These are phyloP conservation scores for Spatulosminthurus flaviceps DNA, from an alignment of 2,888 invertebrate species.

Conservation along the genomic window DNA sequence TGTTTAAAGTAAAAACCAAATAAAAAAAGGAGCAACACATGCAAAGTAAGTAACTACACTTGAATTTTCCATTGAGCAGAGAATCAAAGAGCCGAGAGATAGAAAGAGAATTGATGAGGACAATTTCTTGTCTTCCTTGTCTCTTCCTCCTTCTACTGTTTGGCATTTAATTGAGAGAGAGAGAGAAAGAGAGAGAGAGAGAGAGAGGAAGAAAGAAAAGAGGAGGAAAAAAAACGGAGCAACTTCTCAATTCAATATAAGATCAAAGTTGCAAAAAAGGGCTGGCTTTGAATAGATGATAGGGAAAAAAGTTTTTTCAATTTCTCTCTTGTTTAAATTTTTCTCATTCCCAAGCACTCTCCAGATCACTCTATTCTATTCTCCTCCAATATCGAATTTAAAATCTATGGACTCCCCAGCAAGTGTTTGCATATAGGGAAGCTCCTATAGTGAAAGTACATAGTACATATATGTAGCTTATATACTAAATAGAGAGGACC, in stretches of 20 bases:
- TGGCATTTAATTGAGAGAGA: constrained; percentile 44
- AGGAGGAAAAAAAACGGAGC: background rate
- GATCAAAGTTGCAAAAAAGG: constrained; percentile 36
- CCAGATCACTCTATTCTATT: constrained; percentile 25
- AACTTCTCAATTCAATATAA: constrained; percentile 23
- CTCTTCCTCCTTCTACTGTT: background rate
- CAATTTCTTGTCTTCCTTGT: constrained; percentile 31
- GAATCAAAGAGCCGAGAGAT: too few relatives aligned
- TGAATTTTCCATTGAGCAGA: background rate
- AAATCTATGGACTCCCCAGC: constrained; percentile 29
- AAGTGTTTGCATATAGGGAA: constrained; percentile 22
- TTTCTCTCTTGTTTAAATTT: constrained; percentile 39
- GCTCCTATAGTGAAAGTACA: constrained; percentile 29
- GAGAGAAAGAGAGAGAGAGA: too few relatives aligned
- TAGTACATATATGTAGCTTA: constrained; percentile 18
- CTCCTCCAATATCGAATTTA: constrained; percentile 34
- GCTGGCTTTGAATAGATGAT: background rate
- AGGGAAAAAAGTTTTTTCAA: constrained; percentile 14
- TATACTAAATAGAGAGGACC: background rate
- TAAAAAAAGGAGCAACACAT: constrained; percentile 21
- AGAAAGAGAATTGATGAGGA: constrained; percentile 31
- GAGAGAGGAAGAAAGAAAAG: too few relatives aligned
- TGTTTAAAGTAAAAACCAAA: constrained; percentile 24
- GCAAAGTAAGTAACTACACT: background rate
- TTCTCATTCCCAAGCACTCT: constrained; percentile 30